A percentile compares a stretch with the other conserved stretches of the same genome.
phyloP scores from a whole-genome alignment of 2,113 vertebrate species.

The Rhea pennata region DNA sequence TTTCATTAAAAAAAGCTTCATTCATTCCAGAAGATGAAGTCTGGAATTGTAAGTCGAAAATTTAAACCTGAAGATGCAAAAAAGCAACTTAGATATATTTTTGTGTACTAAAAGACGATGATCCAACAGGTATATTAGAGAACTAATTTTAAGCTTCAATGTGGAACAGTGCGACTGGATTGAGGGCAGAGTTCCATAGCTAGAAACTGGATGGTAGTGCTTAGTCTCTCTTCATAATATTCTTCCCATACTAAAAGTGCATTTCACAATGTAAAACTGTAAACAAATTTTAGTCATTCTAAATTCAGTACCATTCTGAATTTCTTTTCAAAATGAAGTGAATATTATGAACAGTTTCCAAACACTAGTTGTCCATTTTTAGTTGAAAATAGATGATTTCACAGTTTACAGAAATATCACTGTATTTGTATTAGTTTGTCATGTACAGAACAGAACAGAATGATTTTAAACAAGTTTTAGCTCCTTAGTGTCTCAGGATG shows the following conservation, averaged over 20 bases:
- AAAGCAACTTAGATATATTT: background rate
- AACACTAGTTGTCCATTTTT: background rate
- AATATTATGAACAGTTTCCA: background rate
- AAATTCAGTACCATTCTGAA: background rate
- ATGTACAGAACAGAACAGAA: background rate
- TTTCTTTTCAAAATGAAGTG: background rate
- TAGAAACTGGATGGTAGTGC: background rate
- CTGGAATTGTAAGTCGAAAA: background rate
- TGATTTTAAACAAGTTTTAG: constrained; percentile 46
- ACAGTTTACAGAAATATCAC: background rate
- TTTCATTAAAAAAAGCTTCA: background rate
- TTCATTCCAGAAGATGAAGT: background rate
- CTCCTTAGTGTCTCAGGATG: background rate
- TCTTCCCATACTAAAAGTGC: background rate
- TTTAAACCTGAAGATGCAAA: background rate
- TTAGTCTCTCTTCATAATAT: background rate
- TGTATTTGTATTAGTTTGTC: background rate
- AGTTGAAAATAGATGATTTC: background rate
- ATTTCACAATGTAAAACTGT: background rate
- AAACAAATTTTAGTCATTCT: background rate
- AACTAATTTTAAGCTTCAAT: background rate
- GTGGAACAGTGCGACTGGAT: background rate
- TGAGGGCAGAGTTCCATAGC: background rate
- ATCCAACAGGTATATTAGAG: background rate
- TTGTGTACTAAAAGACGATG: background rate